A percentile compares a stretch with the other conserved stretches of the same genome.
These are phyloP conservation scores for Priocnemis perturbator DNA, from an alignment of 2,888 invertebrate genomes.

Conservation along the genomic window DNA sequence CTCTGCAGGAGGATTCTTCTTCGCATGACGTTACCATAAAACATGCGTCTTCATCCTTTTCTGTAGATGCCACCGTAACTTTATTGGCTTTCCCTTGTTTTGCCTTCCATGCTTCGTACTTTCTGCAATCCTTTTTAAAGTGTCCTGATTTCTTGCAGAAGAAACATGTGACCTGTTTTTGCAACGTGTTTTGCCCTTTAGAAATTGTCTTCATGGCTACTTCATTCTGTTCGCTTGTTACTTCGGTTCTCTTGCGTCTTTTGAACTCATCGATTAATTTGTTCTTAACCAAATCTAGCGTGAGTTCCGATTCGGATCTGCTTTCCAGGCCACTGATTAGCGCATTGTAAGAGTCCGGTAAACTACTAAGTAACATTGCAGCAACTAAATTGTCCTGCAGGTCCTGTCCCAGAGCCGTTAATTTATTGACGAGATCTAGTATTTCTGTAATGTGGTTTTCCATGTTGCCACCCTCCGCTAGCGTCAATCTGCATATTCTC, in stretches of 20 bases:
- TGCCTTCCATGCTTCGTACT: neutral
- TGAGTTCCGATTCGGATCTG: slow-evolving; percentile 45
- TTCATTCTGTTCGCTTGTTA: neutral
- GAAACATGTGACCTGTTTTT: neutral
- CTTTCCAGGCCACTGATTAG: slow-evolving; percentile 50
- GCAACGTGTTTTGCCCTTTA: neutral
- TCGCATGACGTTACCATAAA: neutral
- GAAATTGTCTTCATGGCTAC: neutral
- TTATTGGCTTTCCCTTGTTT: slow-evolving; percentile 6
- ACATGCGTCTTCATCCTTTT: neutral
- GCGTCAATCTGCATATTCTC: too few species aligned
- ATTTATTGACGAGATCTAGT: slow-evolving; percentile 37
- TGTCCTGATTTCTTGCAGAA: slow-evolving; percentile 1
- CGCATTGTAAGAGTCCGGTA: slow-evolving; percentile 53
- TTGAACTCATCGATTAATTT: slow-evolving; percentile 52
- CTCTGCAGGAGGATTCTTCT: neutral
- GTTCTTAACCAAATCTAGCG: slow-evolving; percentile 40
- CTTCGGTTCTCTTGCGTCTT: slow-evolving; percentile 24
- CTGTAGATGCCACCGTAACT: neutral
- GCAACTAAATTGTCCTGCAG: slow-evolving; percentile 43
- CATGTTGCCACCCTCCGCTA: too few species aligned
- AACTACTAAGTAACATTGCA: slow-evolving; percentile 49
- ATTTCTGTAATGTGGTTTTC: slow-evolving; percentile 47
- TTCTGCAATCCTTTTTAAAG: too few species aligned
- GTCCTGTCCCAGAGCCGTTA: slow-evolving; percentile 42